Evolutionary conservation across 2,113 vertebrate species (phyloP).

Genomic region (Sakesphorus luctuosus): DNA sequence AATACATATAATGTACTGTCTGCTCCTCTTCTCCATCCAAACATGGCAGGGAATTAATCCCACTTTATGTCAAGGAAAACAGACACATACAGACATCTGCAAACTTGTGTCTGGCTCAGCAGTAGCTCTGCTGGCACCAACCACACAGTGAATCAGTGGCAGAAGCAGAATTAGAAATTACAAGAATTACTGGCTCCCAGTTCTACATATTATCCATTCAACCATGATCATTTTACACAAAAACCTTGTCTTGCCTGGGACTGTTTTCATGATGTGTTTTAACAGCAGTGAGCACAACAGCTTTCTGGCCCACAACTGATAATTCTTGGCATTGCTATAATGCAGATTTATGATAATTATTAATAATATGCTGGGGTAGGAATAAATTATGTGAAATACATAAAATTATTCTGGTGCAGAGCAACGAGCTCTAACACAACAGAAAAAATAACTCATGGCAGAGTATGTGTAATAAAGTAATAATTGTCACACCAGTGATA

Average conservation of each 20-base stretch:
- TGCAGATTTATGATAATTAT: constrained; percentile 42
- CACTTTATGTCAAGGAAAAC: background rate
- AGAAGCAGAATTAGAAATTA: background rate
- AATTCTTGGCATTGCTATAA: background rate
- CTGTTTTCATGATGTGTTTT: background rate
- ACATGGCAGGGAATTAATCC: background rate
- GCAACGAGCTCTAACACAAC: background rate
- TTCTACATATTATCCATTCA: background rate
- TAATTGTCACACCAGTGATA: background rate
- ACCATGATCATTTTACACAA: background rate
- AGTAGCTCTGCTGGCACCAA: background rate
- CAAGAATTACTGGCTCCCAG: background rate
- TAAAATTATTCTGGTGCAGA: background rate
- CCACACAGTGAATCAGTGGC: background rate
- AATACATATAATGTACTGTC: background rate
- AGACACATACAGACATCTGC: background rate
- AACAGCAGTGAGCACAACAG: background rate
- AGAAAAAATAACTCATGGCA: background rate
- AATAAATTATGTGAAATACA: constrained; percentile 1
- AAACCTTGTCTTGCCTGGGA: background rate
- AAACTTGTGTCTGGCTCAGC: background rate
- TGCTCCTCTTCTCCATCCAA: background rate
- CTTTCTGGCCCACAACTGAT: background rate
- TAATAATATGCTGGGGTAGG: background rate
- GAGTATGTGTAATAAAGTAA: background rate